A percentile compares a stretch with the other conserved stretches of the same genome.
Evolutionary conservation across 2,888 invertebrate genomes (phyloP).

Genomic region (Caenorhabditis sp.): DNA sequence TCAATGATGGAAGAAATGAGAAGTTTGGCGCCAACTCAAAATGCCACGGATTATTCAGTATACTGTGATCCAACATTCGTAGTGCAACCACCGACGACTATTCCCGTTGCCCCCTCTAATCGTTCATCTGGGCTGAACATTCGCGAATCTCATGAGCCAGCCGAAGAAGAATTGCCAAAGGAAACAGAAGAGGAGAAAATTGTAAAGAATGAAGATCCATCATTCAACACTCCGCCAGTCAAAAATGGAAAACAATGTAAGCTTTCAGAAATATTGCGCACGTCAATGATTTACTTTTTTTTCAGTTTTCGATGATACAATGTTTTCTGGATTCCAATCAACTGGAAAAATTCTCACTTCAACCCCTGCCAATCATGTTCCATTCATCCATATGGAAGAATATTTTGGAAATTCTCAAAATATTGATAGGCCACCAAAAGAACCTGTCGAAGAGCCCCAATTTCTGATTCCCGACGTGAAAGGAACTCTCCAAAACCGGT

Average conservation of each 20-base stretch:
- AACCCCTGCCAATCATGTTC: constrained; percentile 21
- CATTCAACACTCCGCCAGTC: constrained; percentile 6
- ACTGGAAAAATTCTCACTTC: constrained; percentile 21
- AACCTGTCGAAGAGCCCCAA: not conserved
- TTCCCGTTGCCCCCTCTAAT: not conserved
- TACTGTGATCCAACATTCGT: constrained; percentile 23
- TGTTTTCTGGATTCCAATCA: constrained; percentile 3
- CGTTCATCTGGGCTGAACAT: constrained; percentile 10
- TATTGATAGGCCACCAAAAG: not conserved
- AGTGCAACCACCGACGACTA: not conserved
- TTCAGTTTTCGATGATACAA: constrained; percentile 20
- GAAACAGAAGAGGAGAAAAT: not conserved
- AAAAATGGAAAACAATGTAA: not conserved
- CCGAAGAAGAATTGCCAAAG: not conserved
- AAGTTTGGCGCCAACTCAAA: constrained; percentile 1
- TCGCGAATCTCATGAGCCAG: constrained; percentile 7
- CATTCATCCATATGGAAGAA: constrained; percentile 16
- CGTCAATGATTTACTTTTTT: not conserved
- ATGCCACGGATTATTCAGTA: constrained; percentile 17
- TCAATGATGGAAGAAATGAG: not conserved
- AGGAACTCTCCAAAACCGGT: not conserved
- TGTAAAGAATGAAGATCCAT: not conserved
- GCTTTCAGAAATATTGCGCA: not conserved
- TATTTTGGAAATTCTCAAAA: constrained; percentile 27
- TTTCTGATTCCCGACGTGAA: constrained; percentile 19